Conservation (phyloP, 2,888 invertebrate species). For the Tipula lateralis region DNA sequence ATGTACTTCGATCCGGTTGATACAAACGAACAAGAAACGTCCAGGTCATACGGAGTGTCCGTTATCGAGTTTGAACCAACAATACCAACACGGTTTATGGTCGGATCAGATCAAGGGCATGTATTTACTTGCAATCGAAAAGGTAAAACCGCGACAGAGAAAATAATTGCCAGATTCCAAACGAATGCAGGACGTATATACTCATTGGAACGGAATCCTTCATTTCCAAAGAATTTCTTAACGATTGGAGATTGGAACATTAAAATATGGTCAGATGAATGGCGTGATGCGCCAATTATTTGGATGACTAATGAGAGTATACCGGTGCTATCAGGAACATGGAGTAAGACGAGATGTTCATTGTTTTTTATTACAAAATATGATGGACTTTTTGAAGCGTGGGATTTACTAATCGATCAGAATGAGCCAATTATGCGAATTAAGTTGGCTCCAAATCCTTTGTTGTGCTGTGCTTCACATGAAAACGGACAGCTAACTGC, state of each 20-base stretch:
- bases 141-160: conserved; percentile 72
- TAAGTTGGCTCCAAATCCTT: conserved; percentile 62
- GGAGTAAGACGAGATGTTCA: conserved; percentile 86
- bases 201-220: conserved; percentile 85
- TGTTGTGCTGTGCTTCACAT: conserved; percentile 63
- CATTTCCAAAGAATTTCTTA: conserved; percentile 90
- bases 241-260: conserved; percentile 95
- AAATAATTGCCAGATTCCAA: conserved; percentile 58
- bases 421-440: conserved; percentile 72
- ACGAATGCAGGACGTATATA: conserved; percentile 68
- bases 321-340: conserved; percentile 74
- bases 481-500: conserved; percentile 59
- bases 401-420: conserved; percentile 84
- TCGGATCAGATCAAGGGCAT: conserved; percentile 64
- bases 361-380: conserved; percentile 79
- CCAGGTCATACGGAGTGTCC: conserved; percentile 67
- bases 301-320: conserved; percentile 77
- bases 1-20: conserved; percentile 63
- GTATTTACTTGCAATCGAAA: conserved; percentile 63
- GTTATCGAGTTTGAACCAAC: conserved; percentile 77
- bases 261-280: conserved; percentile 93
- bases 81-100: conserved; percentile 78
- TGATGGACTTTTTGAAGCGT: conserved; percentile 82
- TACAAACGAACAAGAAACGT: conserved; percentile 60
- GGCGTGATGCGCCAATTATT: conserved; percentile 85